A percentile compares a stretch with the other conserved stretches of the same genome.
phyloP scores from a whole-genome alignment of 2,888 invertebrate species.

The Reticulitermes lucifugus region DNA sequence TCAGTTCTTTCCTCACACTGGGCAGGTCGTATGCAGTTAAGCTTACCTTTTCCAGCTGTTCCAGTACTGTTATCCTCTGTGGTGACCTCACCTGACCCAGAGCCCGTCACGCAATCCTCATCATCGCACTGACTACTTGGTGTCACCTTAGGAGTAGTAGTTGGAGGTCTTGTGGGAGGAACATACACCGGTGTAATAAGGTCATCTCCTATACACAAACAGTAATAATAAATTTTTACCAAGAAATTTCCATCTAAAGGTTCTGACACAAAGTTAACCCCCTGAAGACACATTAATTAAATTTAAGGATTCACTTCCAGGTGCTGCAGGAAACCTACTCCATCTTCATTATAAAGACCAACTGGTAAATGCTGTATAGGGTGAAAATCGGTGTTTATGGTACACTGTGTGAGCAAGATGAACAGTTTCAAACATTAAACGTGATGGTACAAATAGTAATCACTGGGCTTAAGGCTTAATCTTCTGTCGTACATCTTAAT shows the following conservation, averaged over 20 bases:
- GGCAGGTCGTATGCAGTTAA: neutral
- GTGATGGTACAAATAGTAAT: too few species aligned
- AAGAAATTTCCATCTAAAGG: neutral
- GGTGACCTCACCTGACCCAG: constrained; percentile 80
- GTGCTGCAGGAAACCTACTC: too few species aligned
- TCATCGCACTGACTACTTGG: constrained; percentile 74
- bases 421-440: too few species aligned
- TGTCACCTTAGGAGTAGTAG: constrained; percentile 61
- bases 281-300: too few species aligned
- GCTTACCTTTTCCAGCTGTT: constrained; percentile 65
- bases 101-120: constrained; percentile 83
- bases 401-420: too few species aligned
- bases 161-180: constrained; percentile 79
- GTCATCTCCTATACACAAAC: constrained; percentile 71
- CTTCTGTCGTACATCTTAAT: too few species aligned
- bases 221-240: neutral
- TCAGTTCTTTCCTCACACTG: neutral
- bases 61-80: constrained; percentile 73
- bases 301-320: too few species aligned
- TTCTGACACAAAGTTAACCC: too few species aligned
- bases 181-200: constrained; percentile 93
- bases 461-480: too few species aligned
- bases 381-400: too few species aligned
- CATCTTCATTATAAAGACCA: too few species aligned
- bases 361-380: too few species aligned